phyloP scores from a whole-genome alignment of 1,140 invertebrate species.

The Drosophila sulfurigaster region DNA sequence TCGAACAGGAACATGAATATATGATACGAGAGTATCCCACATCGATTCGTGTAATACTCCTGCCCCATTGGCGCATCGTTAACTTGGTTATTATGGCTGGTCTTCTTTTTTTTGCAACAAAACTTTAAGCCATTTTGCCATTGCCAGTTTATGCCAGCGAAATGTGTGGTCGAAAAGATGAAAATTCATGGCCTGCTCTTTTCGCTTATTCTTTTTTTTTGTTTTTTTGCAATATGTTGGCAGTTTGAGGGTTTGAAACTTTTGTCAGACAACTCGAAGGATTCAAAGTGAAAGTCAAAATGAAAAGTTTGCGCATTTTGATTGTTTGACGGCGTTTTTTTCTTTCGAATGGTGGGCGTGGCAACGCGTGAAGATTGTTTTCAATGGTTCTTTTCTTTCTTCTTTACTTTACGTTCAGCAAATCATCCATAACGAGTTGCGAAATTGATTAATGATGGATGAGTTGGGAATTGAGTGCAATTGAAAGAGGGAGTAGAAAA shows the following conservation, averaged over 20 bases:
- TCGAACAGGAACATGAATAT: background rate
- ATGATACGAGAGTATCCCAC: background rate
- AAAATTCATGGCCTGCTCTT: slow-evolving; percentile 11
- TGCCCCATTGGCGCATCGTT: slow-evolving; percentile 24
- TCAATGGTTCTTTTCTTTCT: slow-evolving; percentile 27
- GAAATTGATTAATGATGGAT: slow-evolving; percentile 55
- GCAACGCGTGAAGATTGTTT: slow-evolving; percentile 40
- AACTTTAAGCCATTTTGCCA: slow-evolving; percentile 21
- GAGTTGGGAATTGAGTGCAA: slow-evolving; percentile 19
- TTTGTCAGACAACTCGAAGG: slow-evolving; percentile 29
- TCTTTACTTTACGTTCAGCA: slow-evolving; percentile 28
- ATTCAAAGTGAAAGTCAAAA: slow-evolving; percentile 47
- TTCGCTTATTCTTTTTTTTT: too few species aligned
- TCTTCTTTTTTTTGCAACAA: slow-evolving; percentile 9
- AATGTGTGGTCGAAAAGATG: slow-evolving; percentile 24
- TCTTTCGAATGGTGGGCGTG: slow-evolving; percentile 24
- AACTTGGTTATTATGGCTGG: slow-evolving; percentile 25
- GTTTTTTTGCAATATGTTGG: background rate
- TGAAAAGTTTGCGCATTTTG: slow-evolving; percentile 44
- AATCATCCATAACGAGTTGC: slow-evolving; percentile 52
- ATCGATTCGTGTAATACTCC: slow-evolving; percentile 1
- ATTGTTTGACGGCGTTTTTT: slow-evolving; percentile 41
- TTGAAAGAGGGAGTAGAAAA: slow-evolving; percentile 2
- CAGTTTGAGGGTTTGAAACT: slow-evolving; percentile 20
- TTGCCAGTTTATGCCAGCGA: slow-evolving; percentile 24